phyloP scores from a whole-genome alignment of 2,888 invertebrate genomes.

The Tiliacea citrago region DNA sequence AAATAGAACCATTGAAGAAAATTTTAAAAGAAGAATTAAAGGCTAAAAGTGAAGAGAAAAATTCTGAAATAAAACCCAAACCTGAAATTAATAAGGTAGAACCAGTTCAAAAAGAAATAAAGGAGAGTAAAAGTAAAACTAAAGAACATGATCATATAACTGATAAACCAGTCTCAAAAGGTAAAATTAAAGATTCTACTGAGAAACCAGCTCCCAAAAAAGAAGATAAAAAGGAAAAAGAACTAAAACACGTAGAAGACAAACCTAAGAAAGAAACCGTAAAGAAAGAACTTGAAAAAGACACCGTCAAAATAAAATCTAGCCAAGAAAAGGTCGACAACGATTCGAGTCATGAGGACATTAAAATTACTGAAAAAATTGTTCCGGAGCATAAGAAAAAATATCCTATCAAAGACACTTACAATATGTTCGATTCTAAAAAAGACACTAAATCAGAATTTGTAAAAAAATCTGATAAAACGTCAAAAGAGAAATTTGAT shows the following conservation, averaged over 20 bases:
- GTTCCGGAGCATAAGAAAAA: constrained; percentile 60
- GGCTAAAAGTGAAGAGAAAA: constrained; percentile 29
- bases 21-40: constrained; percentile 16
- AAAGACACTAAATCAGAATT: constrained; percentile 64
- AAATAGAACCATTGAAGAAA: constrained; percentile 31
- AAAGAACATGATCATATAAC: constrained; percentile 38
- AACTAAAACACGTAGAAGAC: constrained; percentile 55
- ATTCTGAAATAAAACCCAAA: constrained; percentile 32
- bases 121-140: constrained; percentile 51
- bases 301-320: constrained; percentile 43
- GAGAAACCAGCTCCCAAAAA: constrained; percentile 44
- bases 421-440: constrained; percentile 59
- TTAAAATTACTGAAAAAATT: constrained; percentile 52
- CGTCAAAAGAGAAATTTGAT: constrained; percentile 63
- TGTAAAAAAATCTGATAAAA: constrained; percentile 62
- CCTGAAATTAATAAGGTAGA: constrained; percentile 57
- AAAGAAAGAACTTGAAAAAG: constrained; percentile 56
- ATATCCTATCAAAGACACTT: constrained; percentile 59
- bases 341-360: constrained; percentile 31
- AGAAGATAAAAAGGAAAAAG: constrained; percentile 65
- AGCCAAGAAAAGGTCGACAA: constrained; percentile 57
- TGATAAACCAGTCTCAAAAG: constrained; percentile 42
- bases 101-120: constrained; percentile 54
- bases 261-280: constrained; percentile 59
- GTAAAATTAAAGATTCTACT: constrained; percentile 30